These are phyloP conservation scores for Picus viridis DNA, from an alignment of 2,797 vertebrate species.

Conservation along the genomic window DNA sequence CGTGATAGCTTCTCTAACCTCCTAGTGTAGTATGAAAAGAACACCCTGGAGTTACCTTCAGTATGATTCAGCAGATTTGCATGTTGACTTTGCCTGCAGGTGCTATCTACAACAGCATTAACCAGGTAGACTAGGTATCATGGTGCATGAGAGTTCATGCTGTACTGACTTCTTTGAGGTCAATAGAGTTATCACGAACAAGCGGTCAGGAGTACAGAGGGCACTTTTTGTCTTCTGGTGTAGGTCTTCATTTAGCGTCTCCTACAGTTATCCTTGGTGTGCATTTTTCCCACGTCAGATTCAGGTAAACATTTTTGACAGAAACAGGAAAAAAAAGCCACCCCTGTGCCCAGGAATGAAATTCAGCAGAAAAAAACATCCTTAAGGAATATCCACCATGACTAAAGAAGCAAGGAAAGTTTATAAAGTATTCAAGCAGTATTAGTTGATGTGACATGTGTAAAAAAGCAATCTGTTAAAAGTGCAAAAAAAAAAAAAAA, in stretches of 20 bases:
- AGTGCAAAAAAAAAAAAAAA: not conserved
- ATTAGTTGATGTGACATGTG: not conserved
- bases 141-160: not conserved
- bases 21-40: rapidly evolving
- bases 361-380: not conserved
- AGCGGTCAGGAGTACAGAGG: not conserved
- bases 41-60: too few relatives aligned
- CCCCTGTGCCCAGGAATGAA: not conserved
- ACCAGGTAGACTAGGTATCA: not conserved
- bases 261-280: not conserved
- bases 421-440: not conserved
- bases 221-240: not conserved
- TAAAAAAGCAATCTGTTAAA: not conserved
- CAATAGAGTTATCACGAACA: not conserved
- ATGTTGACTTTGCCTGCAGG: not conserved
- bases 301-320: not conserved
- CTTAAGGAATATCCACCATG: not conserved
- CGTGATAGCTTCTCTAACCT: not conserved
- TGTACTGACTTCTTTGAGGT: not conserved
- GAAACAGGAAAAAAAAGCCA: not conserved
- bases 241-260: rapidly evolving
- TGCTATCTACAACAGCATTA: not conserved
- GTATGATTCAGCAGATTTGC: not conserved
- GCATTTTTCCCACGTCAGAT: not conserved
- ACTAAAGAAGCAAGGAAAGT: not conserved